Evolutionary conservation across 2,797 vertebrate genomes (phyloP).

Genomic region (Cephalopachus bancanus): DNA sequence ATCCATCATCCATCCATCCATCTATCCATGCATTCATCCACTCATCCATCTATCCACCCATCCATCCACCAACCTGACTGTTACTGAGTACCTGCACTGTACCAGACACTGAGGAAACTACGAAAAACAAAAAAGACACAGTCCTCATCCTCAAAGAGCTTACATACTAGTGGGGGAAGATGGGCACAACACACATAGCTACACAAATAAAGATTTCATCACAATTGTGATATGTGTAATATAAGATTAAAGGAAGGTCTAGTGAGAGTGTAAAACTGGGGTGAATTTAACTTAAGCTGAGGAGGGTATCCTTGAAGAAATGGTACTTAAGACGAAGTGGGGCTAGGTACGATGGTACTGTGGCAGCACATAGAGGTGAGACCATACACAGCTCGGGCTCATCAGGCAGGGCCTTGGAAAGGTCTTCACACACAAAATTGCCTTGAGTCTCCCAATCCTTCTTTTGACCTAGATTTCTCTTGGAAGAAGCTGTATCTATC

Average conservation of each 20-base stretch:
- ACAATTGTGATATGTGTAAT: background rate
- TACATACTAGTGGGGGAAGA: background rate
- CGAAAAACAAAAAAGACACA: background rate
- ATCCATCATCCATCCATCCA: background rate
- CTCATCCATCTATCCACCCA: background rate
- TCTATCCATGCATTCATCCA: background rate
- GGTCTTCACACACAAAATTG: background rate
- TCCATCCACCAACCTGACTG: background rate
- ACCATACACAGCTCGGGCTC: background rate
- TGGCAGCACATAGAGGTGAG: background rate
- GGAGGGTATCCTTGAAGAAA: slow-evolving; percentile 1
- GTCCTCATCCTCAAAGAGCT: background rate
- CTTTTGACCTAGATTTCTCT: background rate
- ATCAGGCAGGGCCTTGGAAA: background rate
- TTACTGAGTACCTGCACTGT: background rate
- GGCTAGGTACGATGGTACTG: background rate
- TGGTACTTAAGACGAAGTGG: background rate
- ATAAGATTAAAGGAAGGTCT: background rate
- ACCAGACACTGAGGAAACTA: background rate
- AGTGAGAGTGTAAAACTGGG: background rate
- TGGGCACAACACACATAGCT: background rate
- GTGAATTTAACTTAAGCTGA: background rate
- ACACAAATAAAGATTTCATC: background rate
- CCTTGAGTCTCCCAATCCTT: background rate
- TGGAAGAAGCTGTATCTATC: background rate